A percentile compares a stretch with the other conserved stretches of the same genome.
Conservation (phyloP, 2,888 invertebrate genomes). For the Apocheima hispidaria region DNA sequence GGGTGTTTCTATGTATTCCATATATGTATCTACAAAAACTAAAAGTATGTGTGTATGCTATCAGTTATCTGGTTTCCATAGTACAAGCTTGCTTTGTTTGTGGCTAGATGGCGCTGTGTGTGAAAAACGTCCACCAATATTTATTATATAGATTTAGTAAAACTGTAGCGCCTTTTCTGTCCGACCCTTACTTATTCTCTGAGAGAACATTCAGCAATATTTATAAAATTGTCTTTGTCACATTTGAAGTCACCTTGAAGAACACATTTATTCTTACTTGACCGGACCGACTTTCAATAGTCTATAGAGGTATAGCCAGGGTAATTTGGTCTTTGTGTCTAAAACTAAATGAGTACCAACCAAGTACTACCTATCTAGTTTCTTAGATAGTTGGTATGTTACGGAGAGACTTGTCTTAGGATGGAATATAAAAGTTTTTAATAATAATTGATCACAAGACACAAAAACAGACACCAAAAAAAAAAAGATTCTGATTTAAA, state of each 20-base stretch:
- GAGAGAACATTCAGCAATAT: constrained; percentile 38
- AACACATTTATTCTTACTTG: constrained; percentile 56
- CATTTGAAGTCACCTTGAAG: constrained; percentile 58
- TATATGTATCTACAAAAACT: no score
- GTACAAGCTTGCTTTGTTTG: no score
- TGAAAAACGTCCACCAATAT: no score
- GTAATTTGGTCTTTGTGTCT: constrained; percentile 27
- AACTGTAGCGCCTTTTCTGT: neutral
- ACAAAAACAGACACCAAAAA: no score
- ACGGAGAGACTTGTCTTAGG: constrained; percentile 5
- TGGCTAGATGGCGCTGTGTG: no score
- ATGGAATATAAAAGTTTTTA: neutral
- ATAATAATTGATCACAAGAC: no score
- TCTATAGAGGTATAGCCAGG: constrained; percentile 12
- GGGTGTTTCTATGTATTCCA: no score
- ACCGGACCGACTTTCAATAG: constrained; percentile 53
- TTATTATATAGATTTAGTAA: no score
- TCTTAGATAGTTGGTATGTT: neutral
- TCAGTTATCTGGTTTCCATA: no score
- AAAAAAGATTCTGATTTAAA: neutral
- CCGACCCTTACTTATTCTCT: neutral
- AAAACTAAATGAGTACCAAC: neutral
- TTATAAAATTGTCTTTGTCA: constrained; percentile 46
- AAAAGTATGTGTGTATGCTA: no score
- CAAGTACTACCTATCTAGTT: neutral